These are phyloP conservation scores for Pogonocichla stellata DNA, from an alignment of 2,113 vertebrate genomes.

Conservation along the genomic window DNA sequence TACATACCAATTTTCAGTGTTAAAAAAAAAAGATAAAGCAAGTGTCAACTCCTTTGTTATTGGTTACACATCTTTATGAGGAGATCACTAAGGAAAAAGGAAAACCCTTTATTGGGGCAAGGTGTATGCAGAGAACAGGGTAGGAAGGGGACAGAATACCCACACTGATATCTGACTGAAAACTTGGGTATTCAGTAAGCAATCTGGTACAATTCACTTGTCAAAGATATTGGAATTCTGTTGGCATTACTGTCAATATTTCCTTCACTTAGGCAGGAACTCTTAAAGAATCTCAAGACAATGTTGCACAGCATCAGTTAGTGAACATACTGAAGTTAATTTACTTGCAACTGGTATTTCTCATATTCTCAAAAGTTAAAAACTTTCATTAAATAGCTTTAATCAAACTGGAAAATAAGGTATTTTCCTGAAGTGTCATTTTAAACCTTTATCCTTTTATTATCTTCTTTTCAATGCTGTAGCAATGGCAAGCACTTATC, in stretches of 20 bases:
- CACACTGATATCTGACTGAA: background rate
- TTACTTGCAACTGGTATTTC: constrained; percentile 27
- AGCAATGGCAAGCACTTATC: constrained; percentile 47
- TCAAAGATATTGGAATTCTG: background rate
- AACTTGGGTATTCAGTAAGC: background rate
- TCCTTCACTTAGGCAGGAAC: background rate
- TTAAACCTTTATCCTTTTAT: constrained; percentile 47
- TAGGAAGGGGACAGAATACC: background rate
- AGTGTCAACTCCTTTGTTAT: background rate
- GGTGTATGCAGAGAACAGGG: fast-evolving
- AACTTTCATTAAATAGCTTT: constrained; percentile 26
- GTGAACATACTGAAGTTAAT: background rate
- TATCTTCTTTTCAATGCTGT: constrained; percentile 37
- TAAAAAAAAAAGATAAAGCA: background rate
- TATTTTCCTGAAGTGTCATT: constrained; percentile 44
- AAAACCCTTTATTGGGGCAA: background rate
- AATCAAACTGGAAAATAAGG: constrained; percentile 37
- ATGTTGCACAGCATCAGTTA: background rate
- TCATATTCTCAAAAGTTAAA: background rate
- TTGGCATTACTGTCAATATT: background rate
- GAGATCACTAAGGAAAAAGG: background rate
- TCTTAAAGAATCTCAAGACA: background rate
- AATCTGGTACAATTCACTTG: background rate
- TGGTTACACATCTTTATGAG: background rate
- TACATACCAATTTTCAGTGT: background rate